Base-by-base conservation (phyloP, 2,888 invertebrate genomes). In the Platycnemis pennipes region DNA sequence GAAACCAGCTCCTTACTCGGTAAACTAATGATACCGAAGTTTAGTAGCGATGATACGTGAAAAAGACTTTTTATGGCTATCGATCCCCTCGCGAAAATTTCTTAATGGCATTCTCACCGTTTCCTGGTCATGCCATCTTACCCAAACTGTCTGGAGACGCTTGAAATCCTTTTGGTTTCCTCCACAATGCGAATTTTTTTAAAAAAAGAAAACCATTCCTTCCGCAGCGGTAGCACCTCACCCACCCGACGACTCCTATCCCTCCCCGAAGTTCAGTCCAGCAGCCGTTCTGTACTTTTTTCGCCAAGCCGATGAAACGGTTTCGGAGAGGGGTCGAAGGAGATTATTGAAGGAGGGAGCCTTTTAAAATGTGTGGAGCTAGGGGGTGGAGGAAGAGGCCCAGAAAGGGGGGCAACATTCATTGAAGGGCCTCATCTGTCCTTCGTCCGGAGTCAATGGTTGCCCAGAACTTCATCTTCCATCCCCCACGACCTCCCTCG, bases 351-450 rank as follows among this genome's bases (percentile, higher is more conserved):
- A 26, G 31, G 77, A 37, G 63, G 13, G 77, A 63, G 13, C 77
- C 77, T 77, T 77, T 77, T 77, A 77, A 77, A 77, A 77, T n/a
- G 77, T 31, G 77, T 31, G 77, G 31, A 31, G 77, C 37, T 31
- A 37, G 19, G 26, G 37, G 11, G 77, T 11, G 37, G 77, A 37
- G 37, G 31, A 3, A 37, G 7, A 77, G 77, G 77, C 13, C 77
- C 37, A 26, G 22, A 77, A 77, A 37, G 77, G 77, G 77, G 77
- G 13, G 77, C 13, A 77, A 77, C 77, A 77, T 77, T 77, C 77
- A 77, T 44, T 63, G 91, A 89, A 56, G 42, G 89, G 42, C 56
- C 56, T 89, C 89, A 89, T 89, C 89, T 56, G 89, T 89, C 89
- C 89, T 63, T 63, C 63, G 31, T 42, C 89, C 56, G 56, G 31